Conservation (phyloP, 2,113 vertebrate species). For the Carlito syrichta region DNA sequence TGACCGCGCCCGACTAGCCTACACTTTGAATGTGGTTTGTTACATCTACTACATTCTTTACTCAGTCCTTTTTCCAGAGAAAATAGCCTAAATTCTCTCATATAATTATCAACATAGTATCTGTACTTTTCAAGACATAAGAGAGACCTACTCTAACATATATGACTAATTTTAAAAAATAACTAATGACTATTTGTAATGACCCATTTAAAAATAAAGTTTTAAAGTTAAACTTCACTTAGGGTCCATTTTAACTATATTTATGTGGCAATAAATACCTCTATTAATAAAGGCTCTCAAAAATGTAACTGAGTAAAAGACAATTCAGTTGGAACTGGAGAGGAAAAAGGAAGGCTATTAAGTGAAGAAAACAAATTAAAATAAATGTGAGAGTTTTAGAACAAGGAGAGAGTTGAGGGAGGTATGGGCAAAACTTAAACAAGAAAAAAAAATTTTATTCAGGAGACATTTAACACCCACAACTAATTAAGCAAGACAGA, state of each 20-base stretch:
- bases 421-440: neutral
- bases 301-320: neutral
- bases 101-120: neutral
- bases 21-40: neutral
- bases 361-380: slow-evolving; percentile 40
- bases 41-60: neutral
- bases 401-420: neutral
- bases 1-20: too few relatives aligned
- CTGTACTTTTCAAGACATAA: neutral
- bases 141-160: neutral
- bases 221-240: slow-evolving; percentile 2
- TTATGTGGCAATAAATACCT: neutral
- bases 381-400: slow-evolving; percentile 8
- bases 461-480: slow-evolving; percentile 1
- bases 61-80: neutral
- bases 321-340: neutral
- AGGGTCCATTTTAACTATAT: neutral
- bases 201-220: neutral
- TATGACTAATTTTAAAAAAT: neutral
- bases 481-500: slow-evolving; percentile 9
- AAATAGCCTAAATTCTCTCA: slow-evolving; percentile 5
- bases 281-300: slow-evolving; percentile 17
- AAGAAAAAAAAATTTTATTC: neutral
- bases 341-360: neutral
- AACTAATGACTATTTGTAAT: neutral